phyloP scores from a whole-genome alignment of 2,888 invertebrate genomes.

The Trissonchulus latispiculum region DNA sequence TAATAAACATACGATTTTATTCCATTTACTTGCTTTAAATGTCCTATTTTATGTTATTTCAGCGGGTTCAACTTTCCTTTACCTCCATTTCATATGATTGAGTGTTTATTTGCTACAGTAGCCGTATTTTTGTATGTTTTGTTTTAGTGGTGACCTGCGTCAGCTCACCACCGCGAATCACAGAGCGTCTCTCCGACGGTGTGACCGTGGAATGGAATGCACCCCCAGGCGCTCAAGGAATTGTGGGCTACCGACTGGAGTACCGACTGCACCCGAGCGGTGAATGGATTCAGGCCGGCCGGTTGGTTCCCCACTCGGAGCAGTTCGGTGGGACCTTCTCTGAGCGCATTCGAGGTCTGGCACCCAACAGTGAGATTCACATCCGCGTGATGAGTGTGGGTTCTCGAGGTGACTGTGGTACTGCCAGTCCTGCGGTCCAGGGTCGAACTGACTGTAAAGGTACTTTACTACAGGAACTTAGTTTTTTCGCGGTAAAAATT shows the following conservation, averaged over 20 bases:
- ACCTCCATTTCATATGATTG: no score
- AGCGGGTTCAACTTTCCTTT: no score
- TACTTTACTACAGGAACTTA: no score
- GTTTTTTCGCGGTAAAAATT: no score
- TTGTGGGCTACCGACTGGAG: constrained; percentile 39
- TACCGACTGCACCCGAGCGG: constrained; percentile 34
- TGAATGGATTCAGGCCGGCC: constrained; percentile 37
- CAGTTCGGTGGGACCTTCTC: constrained; percentile 33
- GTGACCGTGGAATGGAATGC: constrained; percentile 41
- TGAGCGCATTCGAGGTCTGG: constrained; percentile 33
- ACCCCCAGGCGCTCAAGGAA: constrained; percentile 29
- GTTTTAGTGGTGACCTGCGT: background rate
- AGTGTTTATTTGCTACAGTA: no score
- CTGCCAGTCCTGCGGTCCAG: constrained; percentile 40
- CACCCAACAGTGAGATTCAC: constrained; percentile 41
- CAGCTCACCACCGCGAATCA: background rate
- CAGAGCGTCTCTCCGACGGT: background rate
- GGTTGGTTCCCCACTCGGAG: constrained; percentile 35
- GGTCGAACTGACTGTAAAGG: constrained; percentile 40
- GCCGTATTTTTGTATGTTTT: no score
- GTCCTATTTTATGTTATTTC: no score
- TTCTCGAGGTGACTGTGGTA: constrained; percentile 35
- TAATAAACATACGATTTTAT: no score
- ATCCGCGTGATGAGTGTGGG: constrained; percentile 37
- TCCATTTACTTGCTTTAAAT: no score